These are phyloP conservation scores for Yasuhikotakia modesta DNA, from an alignment of 2,797 vertebrate genomes.

Conservation along the genomic window DNA sequence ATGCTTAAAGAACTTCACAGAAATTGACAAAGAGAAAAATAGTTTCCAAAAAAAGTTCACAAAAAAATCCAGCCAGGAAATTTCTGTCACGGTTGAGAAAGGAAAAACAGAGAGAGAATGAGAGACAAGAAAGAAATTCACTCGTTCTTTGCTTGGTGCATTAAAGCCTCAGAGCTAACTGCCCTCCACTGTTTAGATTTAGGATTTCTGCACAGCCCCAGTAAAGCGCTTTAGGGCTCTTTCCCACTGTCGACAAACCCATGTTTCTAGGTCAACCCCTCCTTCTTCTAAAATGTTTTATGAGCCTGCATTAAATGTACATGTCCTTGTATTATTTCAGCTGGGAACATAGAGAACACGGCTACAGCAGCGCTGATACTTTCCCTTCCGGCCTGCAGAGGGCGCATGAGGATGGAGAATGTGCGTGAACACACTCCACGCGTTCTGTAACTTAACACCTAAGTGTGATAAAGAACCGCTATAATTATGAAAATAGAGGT, in stretches of 20 bases:
- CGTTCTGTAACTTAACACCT: conserved; percentile 5
- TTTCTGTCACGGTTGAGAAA: conserved; percentile 8
- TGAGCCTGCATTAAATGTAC: conserved; percentile 50
- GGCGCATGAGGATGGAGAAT: conserved; percentile 71
- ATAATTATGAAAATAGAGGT: background rate
- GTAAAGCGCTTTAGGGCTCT: conserved; percentile 38
- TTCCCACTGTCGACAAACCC: conserved; percentile 27
- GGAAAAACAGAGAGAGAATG: background rate
- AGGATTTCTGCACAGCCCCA: conserved; percentile 46
- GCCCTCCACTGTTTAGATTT: conserved; percentile 58
- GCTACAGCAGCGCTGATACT: conserved; percentile 52
- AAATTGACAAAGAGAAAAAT: background rate
- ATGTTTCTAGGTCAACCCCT: conserved; percentile 48
- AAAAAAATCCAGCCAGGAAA: conserved; percentile 1
- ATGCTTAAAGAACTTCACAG: background rate
- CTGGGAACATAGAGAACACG: conserved; percentile 29
- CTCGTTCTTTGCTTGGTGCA: conserved; percentile 25
- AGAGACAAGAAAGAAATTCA: conserved; percentile 15
- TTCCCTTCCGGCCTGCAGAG: conserved; percentile 69
- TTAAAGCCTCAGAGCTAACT: conserved; percentile 57
- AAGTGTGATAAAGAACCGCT: background rate
- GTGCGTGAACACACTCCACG: background rate
- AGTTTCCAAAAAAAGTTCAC: conserved; percentile 15
- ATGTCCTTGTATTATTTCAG: conserved; percentile 49
- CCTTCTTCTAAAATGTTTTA: conserved; percentile 39